Percentiles rank a stretch among this genome's conserved stretches.
These are phyloP conservation scores for Luidia sarsii DNA, from an alignment of 53 echinoderm and acorn worm genomes.

Conservation along the genomic window DNA sequence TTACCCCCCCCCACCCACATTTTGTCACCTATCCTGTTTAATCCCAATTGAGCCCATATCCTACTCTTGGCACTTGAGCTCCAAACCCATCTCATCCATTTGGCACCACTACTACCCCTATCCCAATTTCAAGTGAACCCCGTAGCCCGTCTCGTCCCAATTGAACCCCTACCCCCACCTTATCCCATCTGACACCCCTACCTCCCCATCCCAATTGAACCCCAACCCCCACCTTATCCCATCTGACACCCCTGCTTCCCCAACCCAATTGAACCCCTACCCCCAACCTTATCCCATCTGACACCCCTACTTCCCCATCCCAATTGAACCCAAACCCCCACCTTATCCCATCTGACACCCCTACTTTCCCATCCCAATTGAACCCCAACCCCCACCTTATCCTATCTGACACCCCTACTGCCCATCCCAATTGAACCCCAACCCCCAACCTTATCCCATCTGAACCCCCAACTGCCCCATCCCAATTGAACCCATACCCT, in stretches of 20 bases:
- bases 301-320: neutral
- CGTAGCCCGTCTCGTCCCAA: neutral
- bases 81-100: no score
- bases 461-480: no score
- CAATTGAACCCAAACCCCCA: neutral
- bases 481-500: no score
- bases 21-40: no score
- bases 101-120: no score
- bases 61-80: no score
- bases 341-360: neutral
- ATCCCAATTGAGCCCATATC: no score
- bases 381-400: neutral
- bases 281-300: neutral
- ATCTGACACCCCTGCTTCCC: neutral
- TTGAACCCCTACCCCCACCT: neutral
- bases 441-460: neutral
- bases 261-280: neutral
- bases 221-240: neutral
- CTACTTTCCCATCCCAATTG: neutral
- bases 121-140: no score
- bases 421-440: neutral
- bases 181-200: neutral
- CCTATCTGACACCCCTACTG: neutral
- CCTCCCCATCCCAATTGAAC: neutral
- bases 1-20: neutral